A percentile compares a stretch with the other conserved stretches of the same genome.
These are phyloP conservation scores for Galago senegalensis DNA, from an alignment of 2,797 vertebrate genomes.

Conservation along the genomic window DNA sequence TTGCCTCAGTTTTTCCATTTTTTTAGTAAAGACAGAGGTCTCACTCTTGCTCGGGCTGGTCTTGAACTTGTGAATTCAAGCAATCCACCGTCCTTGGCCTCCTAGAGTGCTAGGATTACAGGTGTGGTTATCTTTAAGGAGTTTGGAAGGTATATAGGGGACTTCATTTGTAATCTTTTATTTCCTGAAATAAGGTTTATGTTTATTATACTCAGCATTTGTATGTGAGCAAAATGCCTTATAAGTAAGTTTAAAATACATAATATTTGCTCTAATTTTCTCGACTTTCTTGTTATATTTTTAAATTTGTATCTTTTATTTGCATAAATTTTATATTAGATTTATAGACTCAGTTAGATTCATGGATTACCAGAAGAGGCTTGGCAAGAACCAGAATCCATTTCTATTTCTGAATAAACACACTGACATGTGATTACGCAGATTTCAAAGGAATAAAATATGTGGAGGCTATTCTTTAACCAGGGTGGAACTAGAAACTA, in stretches of 20 bases:
- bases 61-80: too few species aligned
- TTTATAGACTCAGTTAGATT: not conserved
- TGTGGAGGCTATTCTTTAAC: not conserved
- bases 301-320: not conserved
- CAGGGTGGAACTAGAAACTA: not conserved
- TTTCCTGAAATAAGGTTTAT: not conserved
- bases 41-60: too few species aligned
- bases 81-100: too few species aligned
- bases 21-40: too few species aligned
- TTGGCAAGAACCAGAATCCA: not conserved
- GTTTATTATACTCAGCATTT: not conserved
- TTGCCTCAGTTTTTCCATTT: too few species aligned
- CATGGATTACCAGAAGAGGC: not conserved
- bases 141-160: too few species aligned
- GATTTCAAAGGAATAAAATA: not conserved
- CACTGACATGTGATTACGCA: not conserved
- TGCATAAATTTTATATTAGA: not conserved
- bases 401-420: not conserved
- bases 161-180: not conserved
- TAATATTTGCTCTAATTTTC: not conserved
- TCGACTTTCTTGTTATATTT: not conserved
- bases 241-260: not conserved
- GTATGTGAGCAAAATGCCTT: not conserved
- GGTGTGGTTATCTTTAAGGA: too few species aligned
- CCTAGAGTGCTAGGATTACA: too few species aligned